Evolutionary conservation across 2,888 invertebrate genomes (phyloP).

Genomic region (Calliopum simillimum): DNA sequence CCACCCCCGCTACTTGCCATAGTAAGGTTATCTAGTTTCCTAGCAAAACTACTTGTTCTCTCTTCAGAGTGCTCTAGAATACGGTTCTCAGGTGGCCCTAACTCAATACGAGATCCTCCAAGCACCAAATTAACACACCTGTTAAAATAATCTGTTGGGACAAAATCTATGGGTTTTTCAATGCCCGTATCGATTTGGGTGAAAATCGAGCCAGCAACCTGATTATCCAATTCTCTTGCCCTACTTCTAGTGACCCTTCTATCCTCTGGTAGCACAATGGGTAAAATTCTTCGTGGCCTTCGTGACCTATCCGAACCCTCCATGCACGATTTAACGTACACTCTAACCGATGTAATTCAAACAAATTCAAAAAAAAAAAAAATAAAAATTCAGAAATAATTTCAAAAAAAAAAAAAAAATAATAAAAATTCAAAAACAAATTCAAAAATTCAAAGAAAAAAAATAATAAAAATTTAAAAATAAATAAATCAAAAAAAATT

Average conservation of each 20-base stretch:
- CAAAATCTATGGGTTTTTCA: constrained; percentile 1
- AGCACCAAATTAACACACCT: constrained; percentile 25
- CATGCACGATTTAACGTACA: too few species aligned
- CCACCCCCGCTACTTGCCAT: not conserved
- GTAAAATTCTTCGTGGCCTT: too few species aligned
- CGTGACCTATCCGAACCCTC: too few species aligned
- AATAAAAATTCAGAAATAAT: too few species aligned
- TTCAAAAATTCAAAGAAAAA: too few species aligned
- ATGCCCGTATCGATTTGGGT: not conserved
- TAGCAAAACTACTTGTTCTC: not conserved
- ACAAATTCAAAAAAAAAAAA: too few species aligned
- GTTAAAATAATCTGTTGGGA: constrained; percentile 5
- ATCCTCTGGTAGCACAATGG: not conserved
- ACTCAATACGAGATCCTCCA: not conserved
- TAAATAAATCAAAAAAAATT: too few species aligned
- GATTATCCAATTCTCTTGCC: constrained; percentile 10
- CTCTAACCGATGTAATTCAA: too few species aligned
- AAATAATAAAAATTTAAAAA: too few species aligned
- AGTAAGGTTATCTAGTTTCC: not conserved
- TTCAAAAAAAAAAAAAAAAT: too few species aligned
- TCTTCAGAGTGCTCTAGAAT: not conserved
- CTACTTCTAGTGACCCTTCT: not conserved
- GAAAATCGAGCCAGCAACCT: constrained; percentile 16
- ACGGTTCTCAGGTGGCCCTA: not conserved
- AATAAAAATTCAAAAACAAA: too few species aligned